Evolutionary conservation across 2,888 invertebrate species (phyloP).

Genomic region (Actias luna): DNA sequence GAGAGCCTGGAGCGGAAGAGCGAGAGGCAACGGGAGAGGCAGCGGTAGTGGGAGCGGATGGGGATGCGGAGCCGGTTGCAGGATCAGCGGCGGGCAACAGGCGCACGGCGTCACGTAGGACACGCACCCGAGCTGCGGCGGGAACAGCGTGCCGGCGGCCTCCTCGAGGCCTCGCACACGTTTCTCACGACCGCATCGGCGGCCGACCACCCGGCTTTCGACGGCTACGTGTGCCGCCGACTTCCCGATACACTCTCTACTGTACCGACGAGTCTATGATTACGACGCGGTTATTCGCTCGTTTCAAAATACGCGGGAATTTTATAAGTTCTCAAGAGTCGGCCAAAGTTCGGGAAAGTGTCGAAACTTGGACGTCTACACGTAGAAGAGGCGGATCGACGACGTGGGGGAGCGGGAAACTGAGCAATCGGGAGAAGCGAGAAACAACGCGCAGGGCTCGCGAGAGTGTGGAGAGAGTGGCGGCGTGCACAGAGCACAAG

Average conservation of each 20-base stretch:
- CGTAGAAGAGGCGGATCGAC: slow-evolving; percentile 54
- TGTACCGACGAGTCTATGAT: slow-evolving; percentile 29
- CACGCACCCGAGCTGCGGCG: slow-evolving; percentile 81
- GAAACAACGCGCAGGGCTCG: slow-evolving; percentile 76
- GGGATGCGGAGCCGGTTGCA: slow-evolving; percentile 73
- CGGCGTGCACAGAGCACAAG: slow-evolving; percentile 79
- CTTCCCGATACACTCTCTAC: slow-evolving; percentile 45
- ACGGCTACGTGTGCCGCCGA: slow-evolving; percentile 70
- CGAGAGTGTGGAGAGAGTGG: slow-evolving; percentile 78
- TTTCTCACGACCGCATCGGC: slow-evolving; percentile 78
- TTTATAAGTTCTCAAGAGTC: slow-evolving; percentile 50
- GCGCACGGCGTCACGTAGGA: slow-evolving; percentile 79
- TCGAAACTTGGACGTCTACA: slow-evolving; percentile 47
- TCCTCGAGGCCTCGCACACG: slow-evolving; percentile 77
- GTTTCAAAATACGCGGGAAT: slow-evolving; percentile 56
- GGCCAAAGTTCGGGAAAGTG: slow-evolving; percentile 47
- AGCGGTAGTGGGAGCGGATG: slow-evolving; percentile 67
- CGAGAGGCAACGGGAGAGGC: slow-evolving; percentile 74
- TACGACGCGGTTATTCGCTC: slow-evolving; percentile 16
- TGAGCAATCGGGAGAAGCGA: slow-evolving; percentile 74
- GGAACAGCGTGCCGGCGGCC: slow-evolving; percentile 82
- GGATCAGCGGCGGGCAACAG: slow-evolving; percentile 75
- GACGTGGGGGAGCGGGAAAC: slow-evolving; percentile 71
- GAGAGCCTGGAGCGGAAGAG: slow-evolving; percentile 75
- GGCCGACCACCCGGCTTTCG: slow-evolving; percentile 68